phyloP scores from a whole-genome alignment of 35 echinoderm and acorn worm genomes.

The Chiridota heheva region DNA sequence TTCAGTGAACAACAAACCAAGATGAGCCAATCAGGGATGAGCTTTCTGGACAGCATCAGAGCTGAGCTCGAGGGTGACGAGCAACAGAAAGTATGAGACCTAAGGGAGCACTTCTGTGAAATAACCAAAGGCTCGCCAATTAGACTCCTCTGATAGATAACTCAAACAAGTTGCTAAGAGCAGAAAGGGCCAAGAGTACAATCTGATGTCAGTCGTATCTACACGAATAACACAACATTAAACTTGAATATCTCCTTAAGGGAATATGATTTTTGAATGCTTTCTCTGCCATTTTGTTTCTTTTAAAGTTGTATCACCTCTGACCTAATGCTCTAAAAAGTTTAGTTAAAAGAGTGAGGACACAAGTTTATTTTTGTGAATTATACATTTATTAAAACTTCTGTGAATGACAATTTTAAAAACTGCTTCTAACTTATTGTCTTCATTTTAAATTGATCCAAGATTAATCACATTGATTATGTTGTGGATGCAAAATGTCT shows the following conservation, averaged over 20 bases:
- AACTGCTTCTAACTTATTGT: too few relatives aligned
- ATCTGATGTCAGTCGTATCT: not conserved
- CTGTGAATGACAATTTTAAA: too few relatives aligned
- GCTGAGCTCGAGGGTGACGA: constrained; percentile 51
- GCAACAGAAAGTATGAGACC: constrained; percentile 5
- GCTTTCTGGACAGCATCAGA: constrained; percentile 87
- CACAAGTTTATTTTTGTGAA: too few relatives aligned
- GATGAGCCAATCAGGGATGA: constrained; percentile 71
- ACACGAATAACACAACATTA: not conserved
- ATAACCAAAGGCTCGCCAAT: not conserved
- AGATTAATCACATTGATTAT: too few relatives aligned
- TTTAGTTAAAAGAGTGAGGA: too few relatives aligned
- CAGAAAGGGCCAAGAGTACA: not conserved
- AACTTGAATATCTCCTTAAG: not conserved
- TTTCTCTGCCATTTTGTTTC: too few relatives aligned
- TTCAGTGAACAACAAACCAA: constrained; percentile 80
- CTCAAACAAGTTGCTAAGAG: not conserved
- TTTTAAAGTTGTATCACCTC: too few relatives aligned
- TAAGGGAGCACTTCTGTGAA: not conserved
- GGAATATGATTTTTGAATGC: too few relatives aligned
- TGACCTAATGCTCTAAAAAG: too few relatives aligned
- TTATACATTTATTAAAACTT: too few relatives aligned
- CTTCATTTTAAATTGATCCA: too few relatives aligned
- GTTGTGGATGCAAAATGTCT: too few relatives aligned
- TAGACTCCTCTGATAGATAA: not conserved